phyloP scores from a whole-genome alignment of 2,113 vertebrate species.

The Phalacrocorax pelagicus region DNA sequence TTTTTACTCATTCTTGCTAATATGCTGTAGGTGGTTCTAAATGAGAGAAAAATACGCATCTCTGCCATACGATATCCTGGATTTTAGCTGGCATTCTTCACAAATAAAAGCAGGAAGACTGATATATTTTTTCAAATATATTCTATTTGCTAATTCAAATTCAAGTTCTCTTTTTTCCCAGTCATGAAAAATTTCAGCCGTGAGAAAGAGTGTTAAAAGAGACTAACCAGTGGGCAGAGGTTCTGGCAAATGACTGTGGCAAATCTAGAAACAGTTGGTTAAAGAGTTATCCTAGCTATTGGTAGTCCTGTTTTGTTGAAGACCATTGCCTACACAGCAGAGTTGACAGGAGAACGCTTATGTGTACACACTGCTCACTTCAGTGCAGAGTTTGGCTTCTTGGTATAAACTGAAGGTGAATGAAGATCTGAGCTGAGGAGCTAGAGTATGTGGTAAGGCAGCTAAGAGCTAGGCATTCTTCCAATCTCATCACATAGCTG shows the following conservation, averaged over 20 bases:
- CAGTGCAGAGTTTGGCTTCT: background rate
- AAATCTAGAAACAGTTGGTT: background rate
- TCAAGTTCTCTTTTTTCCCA: background rate
- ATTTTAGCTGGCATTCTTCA: background rate
- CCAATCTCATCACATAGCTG: rapidly evolving
- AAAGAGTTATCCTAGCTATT: background rate
- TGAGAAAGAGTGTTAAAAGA: background rate
- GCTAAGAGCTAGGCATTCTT: background rate
- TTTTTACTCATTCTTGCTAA: background rate
- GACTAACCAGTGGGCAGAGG: background rate
- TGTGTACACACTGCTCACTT: background rate
- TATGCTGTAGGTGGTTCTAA: background rate
- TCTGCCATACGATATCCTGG: background rate
- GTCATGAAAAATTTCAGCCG: background rate
- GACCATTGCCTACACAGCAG: background rate
- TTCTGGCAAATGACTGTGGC: background rate
- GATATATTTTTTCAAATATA: background rate
- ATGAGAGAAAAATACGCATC: background rate
- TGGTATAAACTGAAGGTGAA: background rate
- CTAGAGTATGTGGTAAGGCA: background rate
- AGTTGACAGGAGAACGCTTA: background rate
- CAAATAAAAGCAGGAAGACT: background rate
- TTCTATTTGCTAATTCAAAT: background rate
- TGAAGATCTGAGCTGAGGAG: background rate
- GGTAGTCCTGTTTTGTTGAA: background rate